These are phyloP conservation scores for Periphyllus acericola DNA, from an alignment of 2,888 invertebrate species.

Conservation along the genomic window DNA sequence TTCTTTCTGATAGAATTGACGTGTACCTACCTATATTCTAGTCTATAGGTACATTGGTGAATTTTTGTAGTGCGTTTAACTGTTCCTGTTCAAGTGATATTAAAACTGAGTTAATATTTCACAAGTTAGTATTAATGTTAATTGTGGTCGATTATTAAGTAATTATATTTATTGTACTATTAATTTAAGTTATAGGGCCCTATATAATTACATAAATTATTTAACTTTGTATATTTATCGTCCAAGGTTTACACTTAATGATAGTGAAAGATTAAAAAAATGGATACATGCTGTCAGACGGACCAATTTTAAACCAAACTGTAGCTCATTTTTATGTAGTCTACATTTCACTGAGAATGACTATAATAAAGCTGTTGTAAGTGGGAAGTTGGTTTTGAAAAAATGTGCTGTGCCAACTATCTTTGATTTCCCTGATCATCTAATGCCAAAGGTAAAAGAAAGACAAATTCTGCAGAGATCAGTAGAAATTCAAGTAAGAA, in stretches of 20 bases:
- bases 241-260: neutral
- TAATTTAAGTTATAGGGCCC: too few relatives aligned
- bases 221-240: neutral
- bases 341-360: neutral
- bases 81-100: neutral
- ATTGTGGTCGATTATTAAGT: too few relatives aligned
- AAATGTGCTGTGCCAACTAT: neutral
- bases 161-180: too few relatives aligned
- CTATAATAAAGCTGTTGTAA: neutral
- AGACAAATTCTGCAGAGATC: neutral
- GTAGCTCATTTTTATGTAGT: neutral
- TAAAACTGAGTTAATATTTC: too few relatives aligned
- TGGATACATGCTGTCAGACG: conserved; percentile 8
- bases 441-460: conserved; percentile 4
- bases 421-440: neutral
- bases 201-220: neutral
- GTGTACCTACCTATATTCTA: too few relatives aligned
- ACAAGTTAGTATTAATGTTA: too few relatives aligned
- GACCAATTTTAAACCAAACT: neutral
- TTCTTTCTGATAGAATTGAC: too few relatives aligned
- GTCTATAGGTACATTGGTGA: neutral
- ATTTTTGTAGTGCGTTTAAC: neutral
- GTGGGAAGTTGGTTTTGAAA: neutral
- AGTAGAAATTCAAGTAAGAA: too few relatives aligned
- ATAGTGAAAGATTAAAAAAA: neutral